Base-by-base conservation (phyloP, 2,797 vertebrate species). In the Cynopterus sphinx region DNA sequence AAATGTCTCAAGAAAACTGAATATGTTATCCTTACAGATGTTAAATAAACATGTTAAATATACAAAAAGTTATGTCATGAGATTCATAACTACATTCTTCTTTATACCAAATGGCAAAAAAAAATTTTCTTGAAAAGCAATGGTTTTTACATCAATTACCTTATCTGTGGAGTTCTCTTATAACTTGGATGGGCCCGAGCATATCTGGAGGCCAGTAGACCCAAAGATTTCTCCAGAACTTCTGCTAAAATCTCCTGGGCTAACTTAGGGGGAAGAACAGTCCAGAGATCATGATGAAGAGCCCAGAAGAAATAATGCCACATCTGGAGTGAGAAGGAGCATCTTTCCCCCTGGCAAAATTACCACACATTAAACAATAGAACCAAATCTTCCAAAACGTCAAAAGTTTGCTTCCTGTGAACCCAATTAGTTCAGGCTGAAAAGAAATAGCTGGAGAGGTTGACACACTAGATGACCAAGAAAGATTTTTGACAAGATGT, bases 251-350 rank as follows among this genome's bases (percentile, higher is more conserved):
- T 98, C 90, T 99, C 98, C 95, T 99, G 99, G 95, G 99, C 99
- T 98, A 98, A 93, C 65, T 96, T 97, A 10, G 99, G 98, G 3
- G 99, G 99, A 91, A 99, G 98, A 78, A 99, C 93, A 33, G 97
- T 98, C 99, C 99, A 99, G 28, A 99, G 98, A 98, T 99, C 99
- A 17, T 99, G 99, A 93, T 98, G 99, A 97, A 99, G 98, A 93
- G 99, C 99, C 96, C 98, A 98, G 98, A 99, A 99, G 98, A 99
- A 99, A 98, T 99, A 99, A 98, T 99, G 99, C 99, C 99, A 99
- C 99, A 99, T 99, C 98, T 99, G 99, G 98, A 99, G 97, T 1
- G 99, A 99, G 98, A 99, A 99, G 86, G 99, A 99, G 96, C 99
- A 99, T 98, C 99, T 99, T 98, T 99, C 99, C n/a, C 99, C 99